Evolutionary conservation across 1,140 invertebrate species (phyloP), one percentile per base, ranked within the genome.

Genomic region (Maniola jurtina): DNA sequence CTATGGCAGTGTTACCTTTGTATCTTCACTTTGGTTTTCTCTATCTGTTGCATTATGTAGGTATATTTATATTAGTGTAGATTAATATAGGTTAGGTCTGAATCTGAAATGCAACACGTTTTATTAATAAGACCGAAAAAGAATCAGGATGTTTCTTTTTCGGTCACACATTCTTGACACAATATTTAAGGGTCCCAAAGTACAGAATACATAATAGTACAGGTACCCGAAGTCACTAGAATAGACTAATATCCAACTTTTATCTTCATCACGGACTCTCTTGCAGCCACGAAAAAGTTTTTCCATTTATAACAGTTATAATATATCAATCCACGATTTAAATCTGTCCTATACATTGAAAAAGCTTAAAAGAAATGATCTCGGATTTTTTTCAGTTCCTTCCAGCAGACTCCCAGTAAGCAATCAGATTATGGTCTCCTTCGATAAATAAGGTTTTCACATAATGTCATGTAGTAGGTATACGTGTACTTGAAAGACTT

Each of bases 271-370:
- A n/a, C 34, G 42, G 47, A 60, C 42, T 42, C 45, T 38, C 34
- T 42, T 14, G n/a, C 48, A n/a, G 57, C 57, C 55, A 42, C 54
- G 14, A 33, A 64, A 60, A 66, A 66, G 13, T 60, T 59, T 65
- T 60, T 45, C 57, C 57, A 60, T 60, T 59, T 60, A 66, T 66
- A 60, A 60, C 64, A 66, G 64, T 16, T 64, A 42, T 57, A 64
- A 64, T 25, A 25, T 25, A 25, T 25, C 1, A 25, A 1, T 4
- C 25, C 25, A 25, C 25, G 57, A 66, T 66, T 66, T 54, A 66
- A 66, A 66, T 50, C 42, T 66, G 64, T 55, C 40, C 47, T 65
- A 52, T 35, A 65, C 61, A 63, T 63, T 63, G 52, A 33, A 64
- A 57, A n/a, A 54, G 55, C 42, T 65, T 65, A 58, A 66, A 66